Conservation (phyloP, 2,797 vertebrate genomes). For the Gambelia wislizenii region DNA sequence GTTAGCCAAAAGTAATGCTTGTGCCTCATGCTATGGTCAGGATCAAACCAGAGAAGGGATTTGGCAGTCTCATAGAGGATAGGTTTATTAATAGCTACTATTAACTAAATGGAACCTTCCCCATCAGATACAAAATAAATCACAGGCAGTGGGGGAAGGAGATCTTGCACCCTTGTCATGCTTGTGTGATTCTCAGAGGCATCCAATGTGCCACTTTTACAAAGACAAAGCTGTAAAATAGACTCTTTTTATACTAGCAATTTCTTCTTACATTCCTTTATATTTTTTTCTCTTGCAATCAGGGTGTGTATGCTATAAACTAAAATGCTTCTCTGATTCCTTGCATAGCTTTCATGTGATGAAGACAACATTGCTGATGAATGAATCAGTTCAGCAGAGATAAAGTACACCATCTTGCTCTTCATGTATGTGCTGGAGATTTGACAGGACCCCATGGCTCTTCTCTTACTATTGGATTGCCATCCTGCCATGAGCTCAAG, state of each 20-base stretch:
- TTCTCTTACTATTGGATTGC: neutral
- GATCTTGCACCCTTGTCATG: neutral
- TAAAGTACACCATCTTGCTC: neutral
- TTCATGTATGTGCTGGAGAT: neutral
- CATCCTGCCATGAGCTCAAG: neutral
- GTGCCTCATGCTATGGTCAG: neutral
- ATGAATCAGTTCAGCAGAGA: neutral
- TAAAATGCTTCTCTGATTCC: slow-evolving; percentile 7
- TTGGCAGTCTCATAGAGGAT: neutral
- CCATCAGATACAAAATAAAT: neutral
- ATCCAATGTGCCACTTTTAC: neutral
- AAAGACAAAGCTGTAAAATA: neutral
- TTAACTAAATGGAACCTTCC: neutral
- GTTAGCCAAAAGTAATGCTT: neutral
- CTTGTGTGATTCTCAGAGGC: neutral
- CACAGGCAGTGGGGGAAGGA: too few relatives aligned
- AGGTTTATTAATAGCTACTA: neutral
- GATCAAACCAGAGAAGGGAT: neutral
- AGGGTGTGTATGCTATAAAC: neutral
- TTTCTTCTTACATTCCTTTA: neutral
- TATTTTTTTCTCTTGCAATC: neutral
- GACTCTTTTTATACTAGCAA: neutral
- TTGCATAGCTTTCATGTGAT: neutral
- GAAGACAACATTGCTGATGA: neutral
- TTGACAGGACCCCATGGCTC: neutral